Evolutionary conservation across 53 echinoderm and acorn worm genomes (phyloP).

Genomic region (Echinometra lucunter): DNA sequence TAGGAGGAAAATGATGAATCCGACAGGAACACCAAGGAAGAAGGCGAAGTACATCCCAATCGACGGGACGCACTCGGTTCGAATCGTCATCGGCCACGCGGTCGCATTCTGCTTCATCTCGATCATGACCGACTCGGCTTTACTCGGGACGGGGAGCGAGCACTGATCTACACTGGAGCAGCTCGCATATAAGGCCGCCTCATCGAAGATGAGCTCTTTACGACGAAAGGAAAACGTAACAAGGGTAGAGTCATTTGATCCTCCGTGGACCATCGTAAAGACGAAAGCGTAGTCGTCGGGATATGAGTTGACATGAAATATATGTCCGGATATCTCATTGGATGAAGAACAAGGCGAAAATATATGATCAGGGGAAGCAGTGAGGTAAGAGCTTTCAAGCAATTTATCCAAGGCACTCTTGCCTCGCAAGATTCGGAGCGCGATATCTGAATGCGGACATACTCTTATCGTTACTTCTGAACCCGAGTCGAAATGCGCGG

Average conservation of each 20-base stretch:
- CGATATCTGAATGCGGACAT: neutral
- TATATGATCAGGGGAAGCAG: neutral
- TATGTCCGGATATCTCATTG: neutral
- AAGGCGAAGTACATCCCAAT: constrained; percentile 80
- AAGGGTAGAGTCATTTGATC: neutral
- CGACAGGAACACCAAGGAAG: constrained; percentile 69
- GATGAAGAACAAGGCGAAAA: constrained; percentile 1
- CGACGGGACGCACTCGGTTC: constrained; percentile 68
- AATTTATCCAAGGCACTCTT: constrained; percentile 22
- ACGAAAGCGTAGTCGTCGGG: constrained; percentile 35
- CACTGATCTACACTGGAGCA: constrained; percentile 58
- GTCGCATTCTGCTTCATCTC: constrained; percentile 45
- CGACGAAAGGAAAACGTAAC: constrained; percentile 27
- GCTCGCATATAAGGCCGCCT: constrained; percentile 27
- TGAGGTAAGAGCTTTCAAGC: neutral
- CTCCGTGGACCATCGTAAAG: neutral
- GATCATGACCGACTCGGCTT: constrained; percentile 68
- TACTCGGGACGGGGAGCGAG: constrained; percentile 65
- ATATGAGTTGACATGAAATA: neutral
- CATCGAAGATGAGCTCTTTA: constrained; percentile 32
- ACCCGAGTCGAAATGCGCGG: constrained; percentile 19
- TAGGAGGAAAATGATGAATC: constrained; percentile 36
- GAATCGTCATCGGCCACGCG: constrained; percentile 63
- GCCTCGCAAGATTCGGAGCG: neutral
- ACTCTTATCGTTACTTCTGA: constrained; percentile 30